A percentile compares a stretch with the other conserved stretches of the same genome.
Conservation (phyloP, 1,140 invertebrate genomes). For the Ephestia elutella region DNA sequence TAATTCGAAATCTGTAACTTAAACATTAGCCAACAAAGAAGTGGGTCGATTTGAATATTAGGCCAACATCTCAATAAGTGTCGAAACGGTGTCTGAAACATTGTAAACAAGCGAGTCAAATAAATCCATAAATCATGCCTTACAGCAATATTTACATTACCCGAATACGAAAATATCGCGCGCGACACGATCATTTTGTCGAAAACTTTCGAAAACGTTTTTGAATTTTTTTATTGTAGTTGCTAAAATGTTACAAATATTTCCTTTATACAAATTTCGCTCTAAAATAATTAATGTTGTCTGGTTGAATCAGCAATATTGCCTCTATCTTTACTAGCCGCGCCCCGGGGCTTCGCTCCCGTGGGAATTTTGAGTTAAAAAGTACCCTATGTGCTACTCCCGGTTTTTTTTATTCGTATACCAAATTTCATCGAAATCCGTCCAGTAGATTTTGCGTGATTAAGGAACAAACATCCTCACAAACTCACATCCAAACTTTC, state of each 20-base stretch:
- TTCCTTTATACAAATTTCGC: no score
- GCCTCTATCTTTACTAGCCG: no score
- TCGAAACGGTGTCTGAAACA: constrained; percentile 26
- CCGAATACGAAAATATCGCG: constrained; percentile 38
- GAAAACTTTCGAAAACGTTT: constrained; percentile 12
- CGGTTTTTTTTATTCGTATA: no score
- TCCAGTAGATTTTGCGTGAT: no score
- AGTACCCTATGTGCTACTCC: no score
- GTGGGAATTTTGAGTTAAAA: no score
- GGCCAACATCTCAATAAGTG: constrained; percentile 25
- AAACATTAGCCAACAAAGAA: neutral
- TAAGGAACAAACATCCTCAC: no score
- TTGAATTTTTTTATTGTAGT: constrained; percentile 19
- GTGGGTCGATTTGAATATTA: constrained; percentile 18
- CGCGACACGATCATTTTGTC: constrained; percentile 18
- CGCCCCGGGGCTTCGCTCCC: no score
- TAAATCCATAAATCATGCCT: constrained; percentile 49
- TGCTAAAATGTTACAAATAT: constrained; percentile 7
- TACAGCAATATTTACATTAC: constrained; percentile 51
- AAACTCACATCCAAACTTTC: no score
- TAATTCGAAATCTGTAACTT: neutral
- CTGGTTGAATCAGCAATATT: no score
- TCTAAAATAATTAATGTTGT: no score
- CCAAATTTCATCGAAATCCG: no score
- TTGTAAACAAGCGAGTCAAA: constrained; percentile 43